A percentile compares a stretch with the other conserved stretches of the same genome.
Evolutionary conservation across 2,113 vertebrate species (phyloP).

Genomic region (Heterotis niloticus): DNA sequence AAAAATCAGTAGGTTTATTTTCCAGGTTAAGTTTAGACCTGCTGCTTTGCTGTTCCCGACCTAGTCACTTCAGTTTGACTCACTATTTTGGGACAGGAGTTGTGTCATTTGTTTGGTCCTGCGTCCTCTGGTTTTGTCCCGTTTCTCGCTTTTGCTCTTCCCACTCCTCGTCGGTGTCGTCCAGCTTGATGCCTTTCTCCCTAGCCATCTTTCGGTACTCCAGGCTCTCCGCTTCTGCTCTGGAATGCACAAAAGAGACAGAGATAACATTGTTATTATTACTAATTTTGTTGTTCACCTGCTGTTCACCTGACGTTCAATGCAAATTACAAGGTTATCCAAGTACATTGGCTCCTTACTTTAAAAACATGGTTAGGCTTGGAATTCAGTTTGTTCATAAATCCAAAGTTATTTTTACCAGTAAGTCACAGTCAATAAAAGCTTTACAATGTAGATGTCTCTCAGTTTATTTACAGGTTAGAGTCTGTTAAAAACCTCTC

Average conservation of each 20-base stretch:
- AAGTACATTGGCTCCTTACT: no score
- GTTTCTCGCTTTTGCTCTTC: constrained; percentile 59
- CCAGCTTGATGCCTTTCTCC: constrained; percentile 56
- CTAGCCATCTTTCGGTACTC: constrained; percentile 53
- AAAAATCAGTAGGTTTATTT: no score
- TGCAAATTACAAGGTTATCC: no score
- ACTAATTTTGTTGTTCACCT: not conserved
- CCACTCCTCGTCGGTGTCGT: constrained; percentile 80
- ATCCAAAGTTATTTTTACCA: no score
- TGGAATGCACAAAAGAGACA: constrained; percentile 47
- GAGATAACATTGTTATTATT: not conserved
- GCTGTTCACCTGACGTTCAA: not conserved
- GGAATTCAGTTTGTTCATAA: no score
- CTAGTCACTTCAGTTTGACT: not conserved
- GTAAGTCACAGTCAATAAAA: no score
- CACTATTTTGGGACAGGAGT: not conserved
- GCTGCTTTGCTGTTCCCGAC: not conserved
- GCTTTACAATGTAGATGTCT: no score
- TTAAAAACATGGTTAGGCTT: no score
- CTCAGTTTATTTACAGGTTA: no score
- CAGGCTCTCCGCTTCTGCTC: constrained; percentile 71
- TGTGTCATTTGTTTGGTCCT: not conserved
- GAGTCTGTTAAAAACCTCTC: no score
- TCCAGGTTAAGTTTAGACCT: no score
- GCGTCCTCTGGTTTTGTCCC: not conserved